Evolutionary conservation across 2,113 vertebrate genomes (phyloP).

Genomic region (Nothobranchius furzeri): DNA sequence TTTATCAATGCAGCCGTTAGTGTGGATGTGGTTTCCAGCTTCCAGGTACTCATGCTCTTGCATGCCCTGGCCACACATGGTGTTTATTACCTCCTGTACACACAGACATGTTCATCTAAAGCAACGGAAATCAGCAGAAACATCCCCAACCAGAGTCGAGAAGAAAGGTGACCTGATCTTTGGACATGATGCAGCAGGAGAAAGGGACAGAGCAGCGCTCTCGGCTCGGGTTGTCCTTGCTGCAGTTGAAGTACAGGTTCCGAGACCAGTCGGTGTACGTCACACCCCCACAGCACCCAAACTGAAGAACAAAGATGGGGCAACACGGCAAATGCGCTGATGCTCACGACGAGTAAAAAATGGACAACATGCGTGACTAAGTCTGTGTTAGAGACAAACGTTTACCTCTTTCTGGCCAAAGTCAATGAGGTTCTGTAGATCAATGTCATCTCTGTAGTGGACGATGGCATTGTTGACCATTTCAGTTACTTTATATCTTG

Average conservation of each 20-base stretch:
- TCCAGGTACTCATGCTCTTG: slow-evolving; percentile 76
- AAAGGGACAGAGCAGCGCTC: slow-evolving; percentile 93
- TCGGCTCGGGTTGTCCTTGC: slow-evolving; percentile 79
- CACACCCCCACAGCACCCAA: slow-evolving; percentile 87
- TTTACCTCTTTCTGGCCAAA: slow-evolving; percentile 89
- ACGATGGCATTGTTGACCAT: slow-evolving; percentile 84
- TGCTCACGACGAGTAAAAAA: no score
- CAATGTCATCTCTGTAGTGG: slow-evolving; percentile 90
- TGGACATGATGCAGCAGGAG: slow-evolving; percentile 83
- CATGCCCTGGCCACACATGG: slow-evolving; percentile 90
- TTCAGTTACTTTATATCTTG: slow-evolving; percentile 84
- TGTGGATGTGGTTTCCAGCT: slow-evolving; percentile 84
- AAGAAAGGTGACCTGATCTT: slow-evolving; percentile 71
- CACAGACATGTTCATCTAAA: background rate
- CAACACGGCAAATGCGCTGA: background rate
- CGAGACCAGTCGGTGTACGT: slow-evolving; percentile 88
- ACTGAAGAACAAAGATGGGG: slow-evolving; percentile 69
- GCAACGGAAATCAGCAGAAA: background rate
- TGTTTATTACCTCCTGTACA: slow-evolving; percentile 88
- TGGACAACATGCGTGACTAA: no score
- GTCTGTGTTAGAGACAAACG: background rate
- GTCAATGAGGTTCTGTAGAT: slow-evolving; percentile 93
- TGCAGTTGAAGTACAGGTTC: slow-evolving; percentile 93
- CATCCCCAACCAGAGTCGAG: no score
- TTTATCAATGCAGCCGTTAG: slow-evolving; percentile 92